Evolutionary conservation across 2,888 invertebrate genomes (phyloP).

Genomic region (Megamerina dolium): DNA sequence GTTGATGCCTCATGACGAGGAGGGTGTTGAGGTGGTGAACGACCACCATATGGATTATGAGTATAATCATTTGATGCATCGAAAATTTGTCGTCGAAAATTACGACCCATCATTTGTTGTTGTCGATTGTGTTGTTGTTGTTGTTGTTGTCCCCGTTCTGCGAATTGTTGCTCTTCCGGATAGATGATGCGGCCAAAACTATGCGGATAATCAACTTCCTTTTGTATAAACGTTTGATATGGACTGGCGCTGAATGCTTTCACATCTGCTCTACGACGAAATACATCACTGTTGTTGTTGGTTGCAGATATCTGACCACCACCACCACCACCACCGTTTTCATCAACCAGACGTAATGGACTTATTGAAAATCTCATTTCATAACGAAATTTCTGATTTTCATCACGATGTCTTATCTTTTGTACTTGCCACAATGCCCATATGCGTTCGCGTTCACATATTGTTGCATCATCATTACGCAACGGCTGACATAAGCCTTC

Average conservation of each 20-base stretch:
- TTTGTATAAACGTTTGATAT: constrained; percentile 56
- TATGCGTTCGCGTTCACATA: constrained; percentile 43
- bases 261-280: constrained; percentile 3
- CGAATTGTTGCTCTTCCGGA: constrained; percentile 23
- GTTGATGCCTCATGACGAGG: no score
- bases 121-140: no score
- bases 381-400: constrained; percentile 52
- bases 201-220: constrained; percentile 50
- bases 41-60: no score
- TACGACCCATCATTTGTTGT: constrained; percentile 17
- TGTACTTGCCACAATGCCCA: constrained; percentile 66
- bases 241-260: constrained; percentile 8
- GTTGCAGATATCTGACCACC: constrained; percentile 17
- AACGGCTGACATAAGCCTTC: constrained; percentile 40
- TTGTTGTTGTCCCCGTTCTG: constrained; percentile 30
- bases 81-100: constrained; percentile 21
- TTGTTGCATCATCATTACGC: constrained; percentile 15
- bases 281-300: constrained; percentile 4
- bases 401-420: constrained; percentile 59
- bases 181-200: constrained; percentile 34
- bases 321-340: constrained; percentile 14
- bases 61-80: neutral
- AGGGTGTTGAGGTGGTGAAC: no score
- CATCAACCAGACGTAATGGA: constrained; percentile 36
- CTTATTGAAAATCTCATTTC: constrained; percentile 65